These are phyloP conservation scores for Genyomyrus donnyi DNA, from an alignment of 2,113 vertebrate species.

Conservation along the genomic window DNA sequence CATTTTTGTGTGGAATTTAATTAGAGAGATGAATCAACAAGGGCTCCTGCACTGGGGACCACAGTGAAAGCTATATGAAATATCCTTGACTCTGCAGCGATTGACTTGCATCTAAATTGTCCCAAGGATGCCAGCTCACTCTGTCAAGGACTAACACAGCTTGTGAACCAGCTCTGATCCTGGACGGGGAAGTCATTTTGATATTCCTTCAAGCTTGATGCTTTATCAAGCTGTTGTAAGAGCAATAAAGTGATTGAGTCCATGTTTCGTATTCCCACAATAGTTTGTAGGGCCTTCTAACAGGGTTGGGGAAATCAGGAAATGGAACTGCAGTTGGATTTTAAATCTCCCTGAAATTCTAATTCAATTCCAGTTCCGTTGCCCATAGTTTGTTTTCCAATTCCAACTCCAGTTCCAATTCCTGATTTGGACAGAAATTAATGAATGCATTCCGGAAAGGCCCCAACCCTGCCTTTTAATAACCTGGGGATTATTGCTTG, in stretches of 20 bases:
- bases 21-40: slow-evolving; percentile 26
- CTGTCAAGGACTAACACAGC: slow-evolving; percentile 12
- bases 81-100: slow-evolving; percentile 14
- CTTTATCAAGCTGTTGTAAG: not conserved
- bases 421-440: too few species aligned
- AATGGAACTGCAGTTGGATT: too few species aligned
- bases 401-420: too few species aligned
- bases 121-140: not conserved
- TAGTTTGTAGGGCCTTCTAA: not conserved
- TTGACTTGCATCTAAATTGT: not conserved
- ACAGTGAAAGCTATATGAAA: slow-evolving; percentile 19
- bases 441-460: too few species aligned
- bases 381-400: too few species aligned
- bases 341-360: too few species aligned
- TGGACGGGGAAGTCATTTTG: not conserved
- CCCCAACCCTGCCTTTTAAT: not conserved
- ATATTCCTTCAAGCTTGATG: not conserved
- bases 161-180: not conserved
- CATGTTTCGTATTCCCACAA: not conserved
- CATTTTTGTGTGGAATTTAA: slow-evolving; percentile 29
- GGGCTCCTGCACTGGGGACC: not conserved
- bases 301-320: too few species aligned
- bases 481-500: not conserved
- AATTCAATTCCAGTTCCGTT: too few species aligned
- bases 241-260: not conserved